phyloP scores from a whole-genome alignment of 2,797 vertebrate genomes.

The Syndactyla subalaris region DNA sequence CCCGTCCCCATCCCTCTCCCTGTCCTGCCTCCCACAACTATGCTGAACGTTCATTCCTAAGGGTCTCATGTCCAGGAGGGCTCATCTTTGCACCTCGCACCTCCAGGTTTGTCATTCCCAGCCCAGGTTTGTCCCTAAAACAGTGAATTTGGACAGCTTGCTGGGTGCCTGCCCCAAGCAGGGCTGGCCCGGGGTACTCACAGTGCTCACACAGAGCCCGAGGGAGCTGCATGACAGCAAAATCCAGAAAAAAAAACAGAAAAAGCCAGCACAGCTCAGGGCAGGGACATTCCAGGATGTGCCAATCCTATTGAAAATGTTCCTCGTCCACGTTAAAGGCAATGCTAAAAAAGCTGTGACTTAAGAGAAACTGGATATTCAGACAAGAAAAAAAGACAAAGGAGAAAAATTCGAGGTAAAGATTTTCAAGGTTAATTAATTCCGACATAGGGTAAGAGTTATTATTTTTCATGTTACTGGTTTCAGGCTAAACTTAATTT shows the following conservation, averaged over 20 bases:
- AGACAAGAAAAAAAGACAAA: slow-evolving; percentile 48
- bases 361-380: slow-evolving; percentile 61
- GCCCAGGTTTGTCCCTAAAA: not conserved
- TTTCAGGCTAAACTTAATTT: not conserved
- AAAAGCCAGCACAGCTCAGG: slow-evolving; percentile 66
- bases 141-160: not conserved
- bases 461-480: not conserved
- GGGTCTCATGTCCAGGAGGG: not conserved
- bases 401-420: slow-evolving; percentile 45
- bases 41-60: too few species aligned
- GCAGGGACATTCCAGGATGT: slow-evolving; percentile 78
- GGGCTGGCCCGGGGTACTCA: too few species aligned
- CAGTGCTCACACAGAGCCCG: not conserved
- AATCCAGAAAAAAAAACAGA: slow-evolving; percentile 51
- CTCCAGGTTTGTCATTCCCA: not conserved
- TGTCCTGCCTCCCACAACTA: not conserved
- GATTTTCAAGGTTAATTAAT: slow-evolving; percentile 75
- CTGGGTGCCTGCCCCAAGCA: not conserved
- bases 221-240: slow-evolving; percentile 73
- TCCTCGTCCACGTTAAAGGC: slow-evolving; percentile 81
- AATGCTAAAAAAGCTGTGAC: slow-evolving; percentile 74
- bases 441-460: slow-evolving; percentile 78
- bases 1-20: too few species aligned
- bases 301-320: slow-evolving; percentile 77
- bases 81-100: accelerated